Evolutionary conservation across 2,113 vertebrate species (phyloP).

Genomic region (Aldabrachelys gigantea): DNA sequence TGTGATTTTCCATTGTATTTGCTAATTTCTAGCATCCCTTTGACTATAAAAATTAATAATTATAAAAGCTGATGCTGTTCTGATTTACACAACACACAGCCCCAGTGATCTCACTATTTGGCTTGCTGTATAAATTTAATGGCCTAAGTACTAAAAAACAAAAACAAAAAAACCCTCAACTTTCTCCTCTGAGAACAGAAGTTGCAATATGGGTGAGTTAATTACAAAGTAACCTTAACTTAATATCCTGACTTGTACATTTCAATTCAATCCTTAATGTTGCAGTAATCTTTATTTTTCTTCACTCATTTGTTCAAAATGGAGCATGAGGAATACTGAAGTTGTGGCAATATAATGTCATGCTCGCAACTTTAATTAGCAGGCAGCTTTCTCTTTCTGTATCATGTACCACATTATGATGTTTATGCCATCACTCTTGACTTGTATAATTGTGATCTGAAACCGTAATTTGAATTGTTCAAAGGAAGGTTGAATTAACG

Average conservation of each 20-base stretch:
- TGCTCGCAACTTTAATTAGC: conserved; percentile 48
- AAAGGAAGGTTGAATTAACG: conserved; percentile 63
- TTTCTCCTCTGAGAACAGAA: background rate
- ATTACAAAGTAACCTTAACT: conserved; percentile 12
- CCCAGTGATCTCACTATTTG: conserved; percentile 38
- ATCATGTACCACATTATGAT: conserved; percentile 16
- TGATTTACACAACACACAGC: conserved; percentile 2
- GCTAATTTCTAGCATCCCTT: background rate
- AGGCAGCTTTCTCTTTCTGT: conserved; percentile 6
- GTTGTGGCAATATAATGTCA: conserved; percentile 15
- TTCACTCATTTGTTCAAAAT: conserved; percentile 2
- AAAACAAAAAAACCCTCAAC: background rate
- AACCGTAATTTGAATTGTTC: conserved; percentile 65
- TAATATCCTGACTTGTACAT: conserved; percentile 15
- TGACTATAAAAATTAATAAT: conserved; percentile 40
- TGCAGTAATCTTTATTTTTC: conserved; percentile 31
- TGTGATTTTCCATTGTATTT: background rate
- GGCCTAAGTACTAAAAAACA: conserved; percentile 22
- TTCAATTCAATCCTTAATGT: conserved; percentile 43
- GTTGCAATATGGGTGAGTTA: background rate
- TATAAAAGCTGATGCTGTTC: conserved; percentile 39
- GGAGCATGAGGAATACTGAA: conserved; percentile 21
- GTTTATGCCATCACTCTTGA: conserved; percentile 50
- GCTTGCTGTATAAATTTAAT: conserved; percentile 36
- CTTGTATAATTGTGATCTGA: conserved; percentile 41